Conservation (phyloP, 1,140 invertebrate genomes). For the Acyrthosiphon pisum region DNA sequence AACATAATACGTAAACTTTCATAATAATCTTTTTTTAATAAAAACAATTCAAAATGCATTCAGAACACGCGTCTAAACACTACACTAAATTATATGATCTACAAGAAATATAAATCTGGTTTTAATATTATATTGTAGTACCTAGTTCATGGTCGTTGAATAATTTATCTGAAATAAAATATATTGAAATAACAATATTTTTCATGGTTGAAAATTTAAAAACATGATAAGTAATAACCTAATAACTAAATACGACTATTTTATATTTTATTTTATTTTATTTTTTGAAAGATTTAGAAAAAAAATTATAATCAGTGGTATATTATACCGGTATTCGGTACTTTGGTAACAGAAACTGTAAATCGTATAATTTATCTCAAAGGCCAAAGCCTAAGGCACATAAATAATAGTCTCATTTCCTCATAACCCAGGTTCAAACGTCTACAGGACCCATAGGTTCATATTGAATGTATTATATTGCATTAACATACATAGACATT, state of each 20-base stretch:
- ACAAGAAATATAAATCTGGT: not conserved
- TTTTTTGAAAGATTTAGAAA: too few species aligned
- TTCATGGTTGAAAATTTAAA: not conserved
- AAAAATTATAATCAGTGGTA: too few species aligned
- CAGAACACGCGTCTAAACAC: not conserved
- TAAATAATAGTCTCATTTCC: not conserved
- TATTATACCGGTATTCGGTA: not conserved
- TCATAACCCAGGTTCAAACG: not conserved
- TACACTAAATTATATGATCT: not conserved
- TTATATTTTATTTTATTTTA: not conserved
- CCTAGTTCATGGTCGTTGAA: not conserved
- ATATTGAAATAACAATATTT: not conserved
- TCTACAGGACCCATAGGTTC: not conserved
- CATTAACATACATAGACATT: not conserved
- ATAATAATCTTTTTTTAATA: not conserved
- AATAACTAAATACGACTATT: not conserved
- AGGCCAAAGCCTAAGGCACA: not conserved
- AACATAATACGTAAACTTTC: not conserved
- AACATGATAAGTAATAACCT: not conserved
- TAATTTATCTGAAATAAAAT: not conserved
- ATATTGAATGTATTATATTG: not conserved
- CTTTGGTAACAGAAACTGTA: not conserved
- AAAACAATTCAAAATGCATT: not conserved
- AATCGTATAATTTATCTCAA: not conserved
- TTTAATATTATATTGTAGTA: not conserved